These are phyloP conservation scores for Macroglossus sobrinus DNA, from an alignment of 2,113 vertebrate genomes.

Conservation along the genomic window DNA sequence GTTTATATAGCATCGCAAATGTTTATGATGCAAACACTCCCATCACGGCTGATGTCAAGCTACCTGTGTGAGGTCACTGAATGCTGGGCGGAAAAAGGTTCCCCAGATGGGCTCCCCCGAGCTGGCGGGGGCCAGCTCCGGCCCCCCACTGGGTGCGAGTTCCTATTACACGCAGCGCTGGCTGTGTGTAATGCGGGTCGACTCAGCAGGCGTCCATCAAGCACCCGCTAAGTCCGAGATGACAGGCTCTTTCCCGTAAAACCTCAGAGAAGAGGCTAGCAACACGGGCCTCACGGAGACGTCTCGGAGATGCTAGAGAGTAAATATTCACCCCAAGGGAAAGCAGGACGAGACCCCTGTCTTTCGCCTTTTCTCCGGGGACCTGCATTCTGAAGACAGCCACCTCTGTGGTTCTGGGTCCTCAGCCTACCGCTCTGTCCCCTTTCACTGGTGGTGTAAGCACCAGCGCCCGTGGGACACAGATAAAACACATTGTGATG, in stretches of 20 bases:
- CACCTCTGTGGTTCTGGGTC: too few relatives aligned
- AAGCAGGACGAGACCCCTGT: background rate
- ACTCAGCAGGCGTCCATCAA: background rate
- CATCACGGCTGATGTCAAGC: fast-evolving
- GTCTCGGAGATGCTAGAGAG: background rate
- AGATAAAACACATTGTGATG: background rate
- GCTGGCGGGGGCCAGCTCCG: background rate
- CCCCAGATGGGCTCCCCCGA: background rate
- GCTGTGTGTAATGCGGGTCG: fast-evolving
- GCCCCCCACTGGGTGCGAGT: fast-evolving
- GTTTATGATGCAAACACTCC: background rate
- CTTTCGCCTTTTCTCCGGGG: background rate
- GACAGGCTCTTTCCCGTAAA: background rate
- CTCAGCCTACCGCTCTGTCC: background rate
- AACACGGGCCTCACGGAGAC: fast-evolving
- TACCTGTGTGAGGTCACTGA: background rate
- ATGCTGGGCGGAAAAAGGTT: too few relatives aligned
- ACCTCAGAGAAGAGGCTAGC: background rate
- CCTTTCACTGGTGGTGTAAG: background rate
- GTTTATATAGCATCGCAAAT: fast-evolving
- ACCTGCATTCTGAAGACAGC: background rate
- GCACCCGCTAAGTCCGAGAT: background rate
- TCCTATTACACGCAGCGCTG: background rate
- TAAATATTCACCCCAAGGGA: background rate
- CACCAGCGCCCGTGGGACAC: background rate